Evolutionary conservation across 2,113 vertebrate species (phyloP), one percentile per base, ranked within the genome.

Genomic region (Zapus hudsonius): DNA sequence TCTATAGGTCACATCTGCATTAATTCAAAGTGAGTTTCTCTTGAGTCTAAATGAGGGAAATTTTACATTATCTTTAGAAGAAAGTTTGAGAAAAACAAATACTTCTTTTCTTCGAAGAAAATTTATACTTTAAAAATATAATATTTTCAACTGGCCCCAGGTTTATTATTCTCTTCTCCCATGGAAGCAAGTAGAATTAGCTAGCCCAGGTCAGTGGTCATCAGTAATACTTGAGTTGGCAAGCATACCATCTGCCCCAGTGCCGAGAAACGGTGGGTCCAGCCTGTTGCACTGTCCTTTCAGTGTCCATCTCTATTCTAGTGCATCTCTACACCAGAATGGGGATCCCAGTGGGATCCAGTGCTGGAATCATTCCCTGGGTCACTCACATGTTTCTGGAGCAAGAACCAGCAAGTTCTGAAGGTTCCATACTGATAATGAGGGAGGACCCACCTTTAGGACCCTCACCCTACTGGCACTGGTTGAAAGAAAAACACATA

Each of bases 31-130:
- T 31, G 23, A 13, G 11, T 70, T 80, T 79, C 67, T 27, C 20
- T 0, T 36, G 47, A 81, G 16, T 86, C 20, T 59, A 57, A 79
- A 57, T 76, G 82, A 85, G 27, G 79, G 10, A 93, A 47, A 4
- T 25, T 88, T 89, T 84, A 42, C 81, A 61, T 79, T 79, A 47
- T 61, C 42, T 83, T 84, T 38, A 55, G 59, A 90, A 90, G 7
- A 92, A 40, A 74, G 6, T 73, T 67, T 80, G n/a, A 75, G 42
- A 67, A 57, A 66, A 86, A 27, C 16, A 52, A 52, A 52, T 76
- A 69, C 74, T 31, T 79, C 87, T 73, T 25, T 90, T 42, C 4
- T 63, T 42, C 40, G 70, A 69, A 75, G 36, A 72, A 90, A 67
- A 57, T 78, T 33, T 31, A 22, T 27, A 9, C 27, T 79, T 78